A percentile compares a stretch with the other conserved stretches of the same genome.
These are phyloP conservation scores for Babylonia areolata DNA, from an alignment of 1,140 invertebrate genomes.

Conservation along the genomic window DNA sequence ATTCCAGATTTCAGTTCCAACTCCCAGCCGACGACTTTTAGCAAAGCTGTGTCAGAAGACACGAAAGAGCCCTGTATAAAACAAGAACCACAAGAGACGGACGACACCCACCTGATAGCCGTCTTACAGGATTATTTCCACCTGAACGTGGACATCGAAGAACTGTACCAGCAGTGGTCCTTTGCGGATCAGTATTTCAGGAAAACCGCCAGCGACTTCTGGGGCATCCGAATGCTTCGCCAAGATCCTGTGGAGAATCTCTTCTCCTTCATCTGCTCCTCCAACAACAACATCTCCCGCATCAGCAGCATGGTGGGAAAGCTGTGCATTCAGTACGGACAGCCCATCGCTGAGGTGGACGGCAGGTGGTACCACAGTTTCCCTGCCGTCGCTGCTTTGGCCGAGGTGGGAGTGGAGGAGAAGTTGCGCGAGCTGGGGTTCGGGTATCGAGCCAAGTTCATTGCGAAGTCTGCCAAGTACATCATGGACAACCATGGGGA, in stretches of 20 bases:
- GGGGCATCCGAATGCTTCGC: constrained; percentile 91
- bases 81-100: background rate
- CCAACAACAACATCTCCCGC: constrained; percentile 96
- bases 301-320: constrained; percentile 92
- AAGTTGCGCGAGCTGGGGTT: constrained; percentile 87
- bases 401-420: constrained; percentile 75
- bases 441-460: constrained; percentile 88
- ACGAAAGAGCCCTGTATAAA: background rate
- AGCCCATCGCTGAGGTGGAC: constrained; percentile 83
- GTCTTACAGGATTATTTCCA: constrained; percentile 77
- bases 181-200: constrained; percentile 84
- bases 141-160: constrained; percentile 80
- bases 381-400: constrained; percentile 84
- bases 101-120: background rate
- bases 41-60: background rate
- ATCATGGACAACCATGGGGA: constrained; percentile 80
- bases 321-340: constrained; percentile 88
- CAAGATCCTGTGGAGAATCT: constrained; percentile 96
- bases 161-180: constrained; percentile 87
- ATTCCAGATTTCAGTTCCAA: background rate
- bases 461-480: constrained; percentile 56
- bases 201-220: constrained; percentile 81
- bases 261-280: constrained; percentile 97
- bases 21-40: background rate
- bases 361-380: constrained; percentile 86